These are phyloP conservation scores for Hypotaenidia philippensis DNA, from an alignment of 2,797 vertebrate genomes.

Conservation along the genomic window DNA sequence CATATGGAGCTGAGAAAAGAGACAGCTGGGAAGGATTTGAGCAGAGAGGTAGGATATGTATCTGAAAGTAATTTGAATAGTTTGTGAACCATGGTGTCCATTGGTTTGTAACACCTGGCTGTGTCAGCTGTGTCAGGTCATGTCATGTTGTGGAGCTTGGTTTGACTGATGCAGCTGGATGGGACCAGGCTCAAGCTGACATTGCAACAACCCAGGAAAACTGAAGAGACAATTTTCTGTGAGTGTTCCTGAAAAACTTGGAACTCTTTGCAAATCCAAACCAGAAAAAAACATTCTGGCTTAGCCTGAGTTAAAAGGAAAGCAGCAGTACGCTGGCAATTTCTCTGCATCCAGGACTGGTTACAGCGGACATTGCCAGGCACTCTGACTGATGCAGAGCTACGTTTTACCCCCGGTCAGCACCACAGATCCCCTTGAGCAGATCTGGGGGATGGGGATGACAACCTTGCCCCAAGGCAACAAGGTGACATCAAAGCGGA, in stretches of 20 bases:
- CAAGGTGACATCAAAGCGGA: neutral
- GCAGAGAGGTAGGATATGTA: slow-evolving; percentile 13
- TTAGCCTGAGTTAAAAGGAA: neutral
- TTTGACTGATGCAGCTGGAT: slow-evolving; percentile 58
- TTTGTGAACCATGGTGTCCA: slow-evolving; percentile 64
- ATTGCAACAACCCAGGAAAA: slow-evolving; percentile 20
- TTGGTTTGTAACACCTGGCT: slow-evolving; percentile 58
- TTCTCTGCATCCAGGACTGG: accelerated
- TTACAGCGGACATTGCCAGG: neutral
- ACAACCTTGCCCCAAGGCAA: accelerated
- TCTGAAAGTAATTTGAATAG: slow-evolving; percentile 69
- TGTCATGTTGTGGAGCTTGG: slow-evolving; percentile 47
- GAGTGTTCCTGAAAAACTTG: neutral
- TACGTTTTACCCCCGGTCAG: neutral
- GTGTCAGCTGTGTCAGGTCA: slow-evolving; percentile 58
- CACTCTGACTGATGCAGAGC: neutral
- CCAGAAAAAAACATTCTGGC: neutral
- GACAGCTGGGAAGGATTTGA: slow-evolving; percentile 35
- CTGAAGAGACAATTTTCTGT: slow-evolving; percentile 27
- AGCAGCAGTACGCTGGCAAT: neutral
- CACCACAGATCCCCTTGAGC: neutral
- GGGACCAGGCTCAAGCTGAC: slow-evolving; percentile 19
- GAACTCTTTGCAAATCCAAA: neutral
- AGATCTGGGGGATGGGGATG: no score
- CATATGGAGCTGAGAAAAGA: slow-evolving; percentile 10